These are phyloP conservation scores for Gouania willdenowi DNA, from an alignment of 2,797 vertebrate genomes.

Conservation along the genomic window DNA sequence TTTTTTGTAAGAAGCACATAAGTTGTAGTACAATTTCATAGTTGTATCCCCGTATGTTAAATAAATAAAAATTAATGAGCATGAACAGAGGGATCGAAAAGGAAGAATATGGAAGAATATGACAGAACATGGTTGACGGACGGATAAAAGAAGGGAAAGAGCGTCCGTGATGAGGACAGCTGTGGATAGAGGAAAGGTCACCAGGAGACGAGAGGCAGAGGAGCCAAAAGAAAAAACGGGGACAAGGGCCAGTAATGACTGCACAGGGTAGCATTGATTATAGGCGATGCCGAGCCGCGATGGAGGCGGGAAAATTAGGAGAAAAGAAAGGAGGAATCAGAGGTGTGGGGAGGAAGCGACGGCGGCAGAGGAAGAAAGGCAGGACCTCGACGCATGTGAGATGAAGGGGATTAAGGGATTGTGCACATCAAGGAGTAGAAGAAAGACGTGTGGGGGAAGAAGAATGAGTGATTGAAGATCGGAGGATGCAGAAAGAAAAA, in stretches of 20 bases:
- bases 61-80: too few species aligned
- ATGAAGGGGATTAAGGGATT: conserved; percentile 71
- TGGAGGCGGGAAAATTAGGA: not conserved
- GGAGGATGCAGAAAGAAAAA: conserved; percentile 16
- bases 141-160: conserved; percentile 29
- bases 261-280: conserved; percentile 10
- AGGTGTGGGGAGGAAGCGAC: conserved; percentile 9
- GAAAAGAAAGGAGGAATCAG: not conserved
- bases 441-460: conserved; percentile 53
- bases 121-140: conserved; percentile 40
- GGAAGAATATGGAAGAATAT: not conserved
- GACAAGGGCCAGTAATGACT: conserved; percentile 8
- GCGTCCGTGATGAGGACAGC: conserved; percentile 29
- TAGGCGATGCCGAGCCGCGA: not conserved
- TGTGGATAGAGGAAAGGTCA: conserved; percentile 42
- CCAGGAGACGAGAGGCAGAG: not conserved
- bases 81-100: conserved; percentile 3
- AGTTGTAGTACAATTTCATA: too few species aligned
- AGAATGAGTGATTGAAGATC: conserved; percentile 58
- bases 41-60: too few species aligned
- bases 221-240: not conserved
- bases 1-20: too few species aligned
- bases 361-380: conserved; percentile 37
- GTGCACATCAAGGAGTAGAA: conserved; percentile 58
- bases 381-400: conserved; percentile 30